Conservation (phyloP, 2,797 vertebrate genomes). For the Glyptemys insculpta region DNA sequence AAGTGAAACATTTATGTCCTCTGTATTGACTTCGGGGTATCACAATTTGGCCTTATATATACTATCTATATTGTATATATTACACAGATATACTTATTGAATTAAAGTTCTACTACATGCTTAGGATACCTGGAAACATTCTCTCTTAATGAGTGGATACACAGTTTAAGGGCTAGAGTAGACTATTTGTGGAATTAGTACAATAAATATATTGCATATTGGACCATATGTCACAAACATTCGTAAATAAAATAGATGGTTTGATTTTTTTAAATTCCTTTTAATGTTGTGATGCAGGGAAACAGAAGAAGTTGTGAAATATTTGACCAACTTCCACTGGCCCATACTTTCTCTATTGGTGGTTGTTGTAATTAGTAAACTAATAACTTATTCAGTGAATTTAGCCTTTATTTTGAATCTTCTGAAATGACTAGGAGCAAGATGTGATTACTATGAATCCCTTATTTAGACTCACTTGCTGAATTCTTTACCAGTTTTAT, state of each 20-base stretch:
- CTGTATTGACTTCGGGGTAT: neutral
- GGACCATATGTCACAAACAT: neutral
- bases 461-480: neutral
- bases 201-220: neutral
- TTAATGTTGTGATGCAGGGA: neutral
- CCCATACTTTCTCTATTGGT: neutral
- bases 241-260: neutral
- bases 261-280: neutral
- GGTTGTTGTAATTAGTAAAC: neutral
- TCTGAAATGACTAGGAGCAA: accelerated
- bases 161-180: neutral
- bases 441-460: neutral
- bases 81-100: neutral
- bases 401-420: neutral
- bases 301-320: neutral
- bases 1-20: neutral
- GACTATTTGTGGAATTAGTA: neutral
- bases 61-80: neutral
- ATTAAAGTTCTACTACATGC: neutral
- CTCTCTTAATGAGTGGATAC: neutral
- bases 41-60: neutral
- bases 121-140: neutral
- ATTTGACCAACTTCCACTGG: neutral
- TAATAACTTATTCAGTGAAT: neutral
- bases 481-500: neutral